phyloP scores from a whole-genome alignment of 1,140 invertebrate species.

The Diachasma alloeum region DNA sequence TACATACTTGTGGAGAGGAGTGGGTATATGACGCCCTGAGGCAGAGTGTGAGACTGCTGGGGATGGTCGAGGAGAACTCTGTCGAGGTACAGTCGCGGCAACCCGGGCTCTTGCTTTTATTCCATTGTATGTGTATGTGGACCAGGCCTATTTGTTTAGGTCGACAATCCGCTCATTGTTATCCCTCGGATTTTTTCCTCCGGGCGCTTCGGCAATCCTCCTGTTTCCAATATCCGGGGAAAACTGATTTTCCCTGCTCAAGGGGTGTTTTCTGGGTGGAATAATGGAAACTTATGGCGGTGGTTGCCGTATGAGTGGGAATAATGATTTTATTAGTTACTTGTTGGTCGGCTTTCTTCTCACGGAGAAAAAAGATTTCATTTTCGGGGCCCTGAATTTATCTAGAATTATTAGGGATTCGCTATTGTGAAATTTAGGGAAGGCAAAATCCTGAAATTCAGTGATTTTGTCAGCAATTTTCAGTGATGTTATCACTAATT shows the following conservation, averaged over 20 bases:
- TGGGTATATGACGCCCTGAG: background rate
- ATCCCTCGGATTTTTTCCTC: slow-evolving; percentile 10
- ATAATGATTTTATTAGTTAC: background rate
- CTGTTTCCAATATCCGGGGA: background rate
- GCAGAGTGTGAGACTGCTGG: background rate
- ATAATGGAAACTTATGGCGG: background rate
- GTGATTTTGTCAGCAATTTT: no score
- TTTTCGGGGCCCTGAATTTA: no score
- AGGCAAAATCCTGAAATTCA: no score
- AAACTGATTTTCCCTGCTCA: background rate
- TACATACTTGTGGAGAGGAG: background rate
- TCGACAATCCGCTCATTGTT: slow-evolving; percentile 36
- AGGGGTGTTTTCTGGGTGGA: background rate
- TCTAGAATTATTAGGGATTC: no score
- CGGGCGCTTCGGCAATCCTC: background rate
- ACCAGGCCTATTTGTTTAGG: slow-evolving; percentile 34
- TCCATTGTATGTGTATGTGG: background rate
- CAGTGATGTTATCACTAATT: no score
- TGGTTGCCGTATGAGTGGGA: background rate
- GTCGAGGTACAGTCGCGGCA: background rate
- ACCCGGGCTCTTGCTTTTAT: background rate
- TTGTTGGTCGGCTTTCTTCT: background rate
- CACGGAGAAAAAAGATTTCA: no score
- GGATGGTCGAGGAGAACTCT: background rate
- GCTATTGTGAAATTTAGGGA: no score